Base-by-base conservation (phyloP, 2,888 invertebrate species). In the Hemithea aestivaria region DNA sequence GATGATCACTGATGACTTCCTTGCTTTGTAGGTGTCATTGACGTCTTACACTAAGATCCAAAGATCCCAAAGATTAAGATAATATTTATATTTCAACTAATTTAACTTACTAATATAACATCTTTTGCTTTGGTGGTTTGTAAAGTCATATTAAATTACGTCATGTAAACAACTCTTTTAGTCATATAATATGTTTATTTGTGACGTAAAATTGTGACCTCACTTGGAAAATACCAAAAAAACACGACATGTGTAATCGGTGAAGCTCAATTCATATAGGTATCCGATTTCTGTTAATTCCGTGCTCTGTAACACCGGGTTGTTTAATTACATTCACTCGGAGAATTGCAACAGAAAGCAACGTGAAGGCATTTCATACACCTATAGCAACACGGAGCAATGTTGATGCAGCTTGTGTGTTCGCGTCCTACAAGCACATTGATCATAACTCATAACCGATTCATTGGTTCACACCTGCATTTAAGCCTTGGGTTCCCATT, bases 401-500 rank as follows among this genome's bases (percentile, higher is more conserved):
- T 24, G 20, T 30, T 30, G 9, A 23, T 20, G 24, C 24, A 40
- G 38, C 27, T 22, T 31, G 33, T 35, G 29, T 36, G 32, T 39
- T 36, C 20, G 11, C 27, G 48, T 50, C 45, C 34, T 44, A 34
- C 43, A 42, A 54, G 50, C 41, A 49, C 45, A 45, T 43, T 16
- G 16, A 16, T 47, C 43, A 41, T 46, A 39, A 36, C 53, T 47
- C 43, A 41, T 46, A 39, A 36, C 53, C 65, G 64, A 70, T 62
- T 71, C 66, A 66, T 56, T 56, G 53, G 51, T 50, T 57, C 55
- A 50, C 64, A 63, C 65, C 65, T 66, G 66, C 53, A 64, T 52
- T 48, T 40, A 48, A 57, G 58, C 53, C 57, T 61, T 63, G 52
- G 55, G 52, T 60, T 71, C 59, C 53, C 55, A 54, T 71, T 71